Base-by-base conservation (phyloP, 1,140 invertebrate genomes). In the Drosophila mauritiana region DNA sequence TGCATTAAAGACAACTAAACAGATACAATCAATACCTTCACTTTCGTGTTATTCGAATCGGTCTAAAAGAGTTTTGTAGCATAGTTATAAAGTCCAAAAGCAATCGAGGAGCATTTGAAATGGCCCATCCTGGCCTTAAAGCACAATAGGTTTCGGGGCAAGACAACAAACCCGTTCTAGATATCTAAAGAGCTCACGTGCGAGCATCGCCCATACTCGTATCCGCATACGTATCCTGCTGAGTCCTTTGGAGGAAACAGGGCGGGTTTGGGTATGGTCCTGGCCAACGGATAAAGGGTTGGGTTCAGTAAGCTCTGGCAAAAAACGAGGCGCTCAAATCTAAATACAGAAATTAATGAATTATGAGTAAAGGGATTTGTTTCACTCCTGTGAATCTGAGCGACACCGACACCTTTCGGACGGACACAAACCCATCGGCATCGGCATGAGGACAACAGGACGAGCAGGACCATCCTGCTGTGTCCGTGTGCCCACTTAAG, bases 341-440 rank as follows among this genome's bases (percentile, higher is more conserved):
- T 88, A 89, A 83, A 88, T 89, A 77, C 86, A 88, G 84, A 58
- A 88, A 83, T 89, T 88, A 88, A 88, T 88, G 79, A 88, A 88
- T 88, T 88, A 89, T 88, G 61, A 88, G 75, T 79, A 83, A 88
- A 89, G 51, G 63, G 76, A 89, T 88, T 89, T 69, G 83, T 72
- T 78, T 81, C 72, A 76, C 76, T 82, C 56, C 73, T 58, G 53
- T 83, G 75, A 86, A 89, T 76, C 63, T 73, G 63, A 75, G 72
- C 83, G 58, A 57, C 52, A 57, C 65, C 55, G 58, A 57, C 55
- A 57, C 65, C 55, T 76, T 68, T 76, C 27, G 62, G 46, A 56
- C 40, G 45, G 46, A 65, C 39, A 17, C 37, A 49, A 42, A 40
- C 58, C 45, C 45, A 63, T 39, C 63, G 57, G n/a, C 31, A 51